Evolutionary conservation across 2,888 invertebrate genomes (phyloP).

Genomic region (Teleogryllus oceanicus): DNA sequence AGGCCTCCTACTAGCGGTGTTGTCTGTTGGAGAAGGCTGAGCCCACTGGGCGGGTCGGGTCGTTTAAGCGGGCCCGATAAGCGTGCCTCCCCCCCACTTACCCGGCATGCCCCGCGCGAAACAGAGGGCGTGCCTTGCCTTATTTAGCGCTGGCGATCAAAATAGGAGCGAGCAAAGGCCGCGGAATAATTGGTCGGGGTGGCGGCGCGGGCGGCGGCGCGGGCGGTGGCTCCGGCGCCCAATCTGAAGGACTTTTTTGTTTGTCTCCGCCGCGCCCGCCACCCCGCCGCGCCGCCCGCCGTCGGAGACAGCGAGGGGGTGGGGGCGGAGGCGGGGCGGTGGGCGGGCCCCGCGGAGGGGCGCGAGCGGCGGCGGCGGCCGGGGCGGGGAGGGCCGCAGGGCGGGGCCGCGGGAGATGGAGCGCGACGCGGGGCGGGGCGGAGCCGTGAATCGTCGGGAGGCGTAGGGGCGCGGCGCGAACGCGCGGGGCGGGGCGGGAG

Average conservation of each 20-base stretch:
- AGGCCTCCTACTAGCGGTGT: slow-evolving; percentile 29
- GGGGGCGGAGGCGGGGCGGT: not conserved
- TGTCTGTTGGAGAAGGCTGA: slow-evolving; percentile 34
- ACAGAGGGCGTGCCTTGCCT: slow-evolving; percentile 24
- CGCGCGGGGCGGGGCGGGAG: no score
- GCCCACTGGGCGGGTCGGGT: slow-evolving; percentile 30
- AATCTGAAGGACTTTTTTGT: slow-evolving; percentile 54
- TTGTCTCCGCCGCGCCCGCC: not conserved
- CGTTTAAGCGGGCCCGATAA: slow-evolving; percentile 31
- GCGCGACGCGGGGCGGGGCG: no score
- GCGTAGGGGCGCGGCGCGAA: no score
- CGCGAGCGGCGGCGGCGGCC: no score
- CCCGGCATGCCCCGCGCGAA: slow-evolving; percentile 22
- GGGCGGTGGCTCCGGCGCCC: slow-evolving; percentile 70
- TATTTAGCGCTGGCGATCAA: slow-evolving; percentile 31
- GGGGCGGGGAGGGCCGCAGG: no score
- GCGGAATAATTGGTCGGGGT: slow-evolving; percentile 23
- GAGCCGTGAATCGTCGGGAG: no score
- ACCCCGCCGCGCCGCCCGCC: not conserved
- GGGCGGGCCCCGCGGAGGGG: no score
- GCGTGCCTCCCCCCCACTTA: slow-evolving; percentile 21
- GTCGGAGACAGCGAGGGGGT: not conserved
- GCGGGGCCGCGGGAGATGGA: no score
- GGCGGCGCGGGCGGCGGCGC: slow-evolving; percentile 45
- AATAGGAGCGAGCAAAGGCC: slow-evolving; percentile 27